Evolutionary conservation across 2,888 invertebrate genomes (phyloP).

Genomic region (Rhopalosiphum nymphaeae): DNA sequence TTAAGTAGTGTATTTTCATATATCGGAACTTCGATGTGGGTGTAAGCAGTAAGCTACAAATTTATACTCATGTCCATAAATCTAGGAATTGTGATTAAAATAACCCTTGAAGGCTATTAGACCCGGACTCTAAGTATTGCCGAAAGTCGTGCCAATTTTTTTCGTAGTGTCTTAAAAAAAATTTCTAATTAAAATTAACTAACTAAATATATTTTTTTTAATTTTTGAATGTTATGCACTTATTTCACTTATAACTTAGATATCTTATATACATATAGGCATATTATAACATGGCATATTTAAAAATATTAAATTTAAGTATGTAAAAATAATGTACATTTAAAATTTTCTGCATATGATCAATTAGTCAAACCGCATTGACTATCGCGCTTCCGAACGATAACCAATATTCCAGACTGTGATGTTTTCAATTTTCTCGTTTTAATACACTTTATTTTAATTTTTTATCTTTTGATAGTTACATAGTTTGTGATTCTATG

Average conservation of each 20-base stretch:
- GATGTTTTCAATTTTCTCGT: not conserved
- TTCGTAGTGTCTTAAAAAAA: too few relatives aligned
- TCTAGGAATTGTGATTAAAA: slow-evolving; percentile 46
- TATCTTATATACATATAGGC: not conserved
- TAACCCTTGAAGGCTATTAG: slow-evolving; percentile 56
- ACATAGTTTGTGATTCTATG: not conserved
- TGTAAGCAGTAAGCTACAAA: not conserved
- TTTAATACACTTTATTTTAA: not conserved
- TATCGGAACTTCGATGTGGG: slow-evolving; percentile 23
- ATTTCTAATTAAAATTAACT: slow-evolving; percentile 38
- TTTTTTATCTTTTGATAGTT: not conserved
- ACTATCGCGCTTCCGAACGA: not conserved
- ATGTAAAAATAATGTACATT: not conserved
- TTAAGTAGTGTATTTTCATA: slow-evolving; percentile 25
- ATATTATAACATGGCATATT: not conserved
- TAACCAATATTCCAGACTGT: slow-evolving; percentile 12
- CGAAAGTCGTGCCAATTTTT: slow-evolving; percentile 53
- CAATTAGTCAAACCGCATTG: not conserved
- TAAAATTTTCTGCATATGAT: not conserved
- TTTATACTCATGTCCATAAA: slow-evolving; percentile 22
- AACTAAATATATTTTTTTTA: not conserved
- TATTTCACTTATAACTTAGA: not conserved
- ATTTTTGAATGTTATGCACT: not conserved
- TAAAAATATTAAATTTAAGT: not conserved
- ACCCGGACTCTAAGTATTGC: slow-evolving; percentile 26